Evolutionary conservation across 2,113 vertebrate genomes (phyloP).

Genomic region (Poicephalus gulielmi): DNA sequence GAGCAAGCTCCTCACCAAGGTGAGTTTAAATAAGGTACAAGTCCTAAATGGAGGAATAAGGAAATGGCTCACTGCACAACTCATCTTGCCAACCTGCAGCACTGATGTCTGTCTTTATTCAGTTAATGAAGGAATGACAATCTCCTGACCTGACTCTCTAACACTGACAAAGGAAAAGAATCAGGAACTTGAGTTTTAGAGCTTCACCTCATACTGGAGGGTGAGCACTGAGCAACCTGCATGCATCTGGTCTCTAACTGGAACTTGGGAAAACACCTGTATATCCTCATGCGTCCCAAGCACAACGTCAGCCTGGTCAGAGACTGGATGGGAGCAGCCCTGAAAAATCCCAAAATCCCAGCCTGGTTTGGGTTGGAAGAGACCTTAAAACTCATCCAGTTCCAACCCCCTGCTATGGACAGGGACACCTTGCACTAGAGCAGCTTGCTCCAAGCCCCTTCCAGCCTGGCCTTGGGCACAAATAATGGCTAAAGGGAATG

Average conservation of each 20-base stretch:
- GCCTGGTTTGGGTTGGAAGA: neutral
- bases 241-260: neutral
- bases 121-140: neutral
- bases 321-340: neutral
- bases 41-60: neutral
- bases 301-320: neutral
- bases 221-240: neutral
- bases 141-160: neutral
- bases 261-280: neutral
- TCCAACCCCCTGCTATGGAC: neutral
- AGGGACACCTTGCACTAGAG: neutral
- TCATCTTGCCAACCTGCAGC: neutral
- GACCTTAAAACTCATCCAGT: neutral
- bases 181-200: neutral
- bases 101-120: neutral
- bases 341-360: too few relatives aligned
- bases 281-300: neutral
- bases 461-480: neutral
- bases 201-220: neutral
- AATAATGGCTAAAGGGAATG: neutral
- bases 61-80: neutral
- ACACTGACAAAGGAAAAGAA: neutral
- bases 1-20: neutral
- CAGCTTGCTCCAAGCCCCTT: neutral
- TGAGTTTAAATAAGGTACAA: neutral